phyloP scores from a whole-genome alignment of 2,113 vertebrate species.

The Enhydra lutris region DNA sequence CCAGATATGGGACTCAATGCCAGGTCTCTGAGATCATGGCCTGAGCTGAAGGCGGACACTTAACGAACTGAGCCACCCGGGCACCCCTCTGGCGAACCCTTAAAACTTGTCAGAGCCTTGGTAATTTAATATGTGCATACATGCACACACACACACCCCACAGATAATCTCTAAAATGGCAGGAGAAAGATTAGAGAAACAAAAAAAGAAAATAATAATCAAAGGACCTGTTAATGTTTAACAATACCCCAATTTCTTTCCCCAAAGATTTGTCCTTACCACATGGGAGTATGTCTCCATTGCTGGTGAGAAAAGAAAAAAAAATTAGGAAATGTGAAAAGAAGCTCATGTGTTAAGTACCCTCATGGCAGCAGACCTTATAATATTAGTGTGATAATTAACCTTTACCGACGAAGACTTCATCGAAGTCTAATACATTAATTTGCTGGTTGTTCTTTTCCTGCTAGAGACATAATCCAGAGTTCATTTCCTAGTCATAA shows the following conservation, averaged over 20 bases:
- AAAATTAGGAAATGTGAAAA: neutral
- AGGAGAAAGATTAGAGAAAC: neutral
- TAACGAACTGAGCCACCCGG: too few relatives aligned
- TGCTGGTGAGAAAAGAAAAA: neutral
- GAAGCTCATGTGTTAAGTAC: constrained; percentile 13
- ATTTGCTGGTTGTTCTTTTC: constrained; percentile 66
- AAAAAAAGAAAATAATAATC: neutral
- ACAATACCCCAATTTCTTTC: neutral
- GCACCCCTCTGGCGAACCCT: neutral
- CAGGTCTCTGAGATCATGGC: too few relatives aligned
- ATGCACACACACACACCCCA: neutral
- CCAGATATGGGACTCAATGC: too few relatives aligned
- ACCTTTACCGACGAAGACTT: constrained; percentile 55
- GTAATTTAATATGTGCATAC: neutral
- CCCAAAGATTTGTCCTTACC: neutral
- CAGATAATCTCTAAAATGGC: neutral
- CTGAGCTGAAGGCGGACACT: too few relatives aligned
- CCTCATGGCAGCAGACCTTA: neutral
- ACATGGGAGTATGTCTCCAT: neutral
- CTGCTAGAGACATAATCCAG: constrained; percentile 52
- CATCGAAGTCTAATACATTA: constrained; percentile 53
- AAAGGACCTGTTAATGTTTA: neutral
- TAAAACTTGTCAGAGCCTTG: constrained; percentile 1
- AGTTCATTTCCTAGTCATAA: constrained; percentile 64
- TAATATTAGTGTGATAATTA: constrained; percentile 47